These are phyloP conservation scores for Hylia prasina DNA, from an alignment of 2,113 vertebrate genomes.

Conservation along the genomic window DNA sequence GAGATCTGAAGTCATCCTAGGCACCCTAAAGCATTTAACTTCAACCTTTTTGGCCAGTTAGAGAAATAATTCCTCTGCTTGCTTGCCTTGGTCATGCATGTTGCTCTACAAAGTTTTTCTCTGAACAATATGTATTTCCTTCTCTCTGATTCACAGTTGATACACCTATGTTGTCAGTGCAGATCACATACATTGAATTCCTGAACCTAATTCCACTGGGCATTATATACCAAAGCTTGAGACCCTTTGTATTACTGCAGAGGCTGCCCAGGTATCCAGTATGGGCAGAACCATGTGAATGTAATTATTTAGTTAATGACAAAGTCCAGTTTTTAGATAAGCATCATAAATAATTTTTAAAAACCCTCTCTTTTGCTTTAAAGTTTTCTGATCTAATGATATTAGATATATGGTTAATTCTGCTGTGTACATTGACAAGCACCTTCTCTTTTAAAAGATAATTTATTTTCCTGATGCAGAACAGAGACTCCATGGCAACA, in stretches of 20 bases:
- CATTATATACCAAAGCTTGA: background rate
- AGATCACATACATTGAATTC: background rate
- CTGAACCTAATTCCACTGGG: background rate
- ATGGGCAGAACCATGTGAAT: background rate
- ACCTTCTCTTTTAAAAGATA: background rate
- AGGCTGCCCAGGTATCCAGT: background rate
- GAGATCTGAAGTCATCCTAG: background rate
- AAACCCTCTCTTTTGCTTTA: accelerated
- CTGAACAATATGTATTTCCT: background rate
- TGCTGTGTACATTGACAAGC: background rate
- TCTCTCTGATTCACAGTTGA: background rate
- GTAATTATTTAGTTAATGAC: background rate
- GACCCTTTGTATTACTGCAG: background rate
- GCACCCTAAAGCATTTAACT: background rate
- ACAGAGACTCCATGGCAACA: background rate
- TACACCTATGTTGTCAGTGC: background rate
- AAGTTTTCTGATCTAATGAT: background rate
- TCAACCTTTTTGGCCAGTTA: background rate
- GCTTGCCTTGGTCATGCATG: background rate
- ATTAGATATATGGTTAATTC: background rate
- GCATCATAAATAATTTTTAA: background rate
- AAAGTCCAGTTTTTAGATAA: background rate
- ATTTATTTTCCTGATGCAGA: background rate
- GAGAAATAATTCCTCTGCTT: background rate
- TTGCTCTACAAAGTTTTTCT: background rate